phyloP scores from a whole-genome alignment of 2,888 invertebrate genomes.

The Coremacera marginata region DNA sequence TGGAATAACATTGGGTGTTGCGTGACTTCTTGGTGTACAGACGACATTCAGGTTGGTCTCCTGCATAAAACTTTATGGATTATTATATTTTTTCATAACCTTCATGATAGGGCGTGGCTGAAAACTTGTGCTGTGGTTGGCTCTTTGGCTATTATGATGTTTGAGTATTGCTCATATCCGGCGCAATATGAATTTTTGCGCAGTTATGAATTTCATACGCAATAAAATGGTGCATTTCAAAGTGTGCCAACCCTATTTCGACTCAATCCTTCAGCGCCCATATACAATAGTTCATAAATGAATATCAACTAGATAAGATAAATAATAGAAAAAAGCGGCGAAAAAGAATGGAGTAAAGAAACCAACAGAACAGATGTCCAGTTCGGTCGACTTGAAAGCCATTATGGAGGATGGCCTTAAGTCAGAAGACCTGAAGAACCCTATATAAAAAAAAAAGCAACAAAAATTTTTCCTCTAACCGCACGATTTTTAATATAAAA shows the following conservation, averaged over 20 bases:
- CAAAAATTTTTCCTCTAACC: background rate
- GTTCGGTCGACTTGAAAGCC: slow-evolving; percentile 44
- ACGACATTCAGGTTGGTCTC: background rate
- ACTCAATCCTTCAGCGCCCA: background rate
- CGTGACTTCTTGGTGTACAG: slow-evolving; percentile 6
- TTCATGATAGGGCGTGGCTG: slow-evolving; percentile 27
- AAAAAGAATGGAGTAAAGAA: background rate
- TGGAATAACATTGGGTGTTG: slow-evolving; percentile 8
- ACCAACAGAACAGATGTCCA: slow-evolving; percentile 30
- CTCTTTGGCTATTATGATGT: background rate
- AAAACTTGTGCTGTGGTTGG: slow-evolving; percentile 31
- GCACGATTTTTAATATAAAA: slow-evolving; percentile 24
- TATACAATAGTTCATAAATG: background rate
- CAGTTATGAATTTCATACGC: slow-evolving; percentile 21
- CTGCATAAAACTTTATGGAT: slow-evolving; percentile 25
- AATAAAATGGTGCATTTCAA: slow-evolving; percentile 22
- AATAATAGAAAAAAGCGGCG: background rate
- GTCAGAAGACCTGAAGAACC: background rate
- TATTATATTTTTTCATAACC: slow-evolving; percentile 37
- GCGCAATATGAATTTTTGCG: slow-evolving; percentile 30
- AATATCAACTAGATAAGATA: background rate
- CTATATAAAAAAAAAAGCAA: background rate
- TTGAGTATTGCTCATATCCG: background rate
- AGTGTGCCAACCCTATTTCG: background rate
- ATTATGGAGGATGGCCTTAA: slow-evolving; percentile 40